A percentile compares a stretch with the other conserved stretches of the same genome.
Evolutionary conservation across 2,113 vertebrate species (phyloP).

Genomic region (Embiotoca jacksoni): DNA sequence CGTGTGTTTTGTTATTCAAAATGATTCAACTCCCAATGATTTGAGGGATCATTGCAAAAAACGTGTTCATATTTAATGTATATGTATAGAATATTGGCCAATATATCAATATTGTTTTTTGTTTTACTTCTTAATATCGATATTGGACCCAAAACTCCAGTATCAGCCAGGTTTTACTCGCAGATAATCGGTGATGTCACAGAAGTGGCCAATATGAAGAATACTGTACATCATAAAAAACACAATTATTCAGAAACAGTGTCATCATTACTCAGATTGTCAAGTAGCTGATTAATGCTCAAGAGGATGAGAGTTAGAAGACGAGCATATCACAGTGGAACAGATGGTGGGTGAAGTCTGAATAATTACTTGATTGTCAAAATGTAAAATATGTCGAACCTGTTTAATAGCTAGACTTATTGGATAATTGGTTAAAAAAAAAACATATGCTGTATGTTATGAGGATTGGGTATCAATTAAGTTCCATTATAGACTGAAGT

Average conservation of each 20-base stretch:
- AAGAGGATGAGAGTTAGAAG: background rate
- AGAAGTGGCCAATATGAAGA: background rate
- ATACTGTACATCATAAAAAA: background rate
- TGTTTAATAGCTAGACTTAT: background rate
- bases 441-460: background rate
- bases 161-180: background rate
- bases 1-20: too few species aligned
- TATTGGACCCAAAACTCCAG: background rate
- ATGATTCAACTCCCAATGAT: too few species aligned
- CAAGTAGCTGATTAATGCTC: slow-evolving; percentile 8
- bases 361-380: slow-evolving; percentile 1
- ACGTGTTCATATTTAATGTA: too few species aligned
- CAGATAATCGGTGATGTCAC: background rate
- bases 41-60: too few species aligned
- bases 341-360: background rate
- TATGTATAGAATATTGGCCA: too few species aligned
- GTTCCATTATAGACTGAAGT: background rate
- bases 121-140: too few species aligned
- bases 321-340: background rate
- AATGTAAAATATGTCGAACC: background rate
- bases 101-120: too few species aligned
- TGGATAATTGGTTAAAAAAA: background rate
- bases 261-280: background rate
- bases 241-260: background rate
- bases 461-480: background rate